Evolutionary conservation across 2,113 vertebrate genomes (phyloP).

Genomic region (Calidris pugnax): DNA sequence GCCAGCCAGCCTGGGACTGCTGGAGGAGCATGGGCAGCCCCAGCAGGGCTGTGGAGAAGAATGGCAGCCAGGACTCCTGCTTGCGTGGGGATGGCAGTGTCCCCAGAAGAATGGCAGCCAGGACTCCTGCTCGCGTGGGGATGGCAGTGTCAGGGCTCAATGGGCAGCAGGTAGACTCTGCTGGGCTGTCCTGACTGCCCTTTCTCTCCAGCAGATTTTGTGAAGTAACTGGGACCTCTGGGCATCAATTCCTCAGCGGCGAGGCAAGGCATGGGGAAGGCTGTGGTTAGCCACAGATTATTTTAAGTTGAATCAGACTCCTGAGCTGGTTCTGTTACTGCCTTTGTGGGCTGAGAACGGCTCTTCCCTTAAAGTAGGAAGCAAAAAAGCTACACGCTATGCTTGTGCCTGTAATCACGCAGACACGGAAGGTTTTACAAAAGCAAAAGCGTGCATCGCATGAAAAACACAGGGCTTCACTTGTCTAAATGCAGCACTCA

Average conservation of each 20-base stretch:
- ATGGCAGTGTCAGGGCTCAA: too few relatives aligned
- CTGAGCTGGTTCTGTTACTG: background rate
- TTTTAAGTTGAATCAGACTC: background rate
- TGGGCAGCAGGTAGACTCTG: fast-evolving
- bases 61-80: background rate
- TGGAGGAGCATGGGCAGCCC: fast-evolving
- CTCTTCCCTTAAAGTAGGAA: background rate
- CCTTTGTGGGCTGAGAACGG: background rate
- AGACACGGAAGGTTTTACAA: background rate
- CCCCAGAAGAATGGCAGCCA: background rate
- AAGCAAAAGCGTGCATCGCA: background rate
- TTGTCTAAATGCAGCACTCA: background rate
- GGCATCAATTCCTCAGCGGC: background rate
- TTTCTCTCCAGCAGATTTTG: background rate
- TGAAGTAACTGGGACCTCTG: background rate
- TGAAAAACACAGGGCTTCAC: background rate
- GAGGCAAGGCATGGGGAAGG: background rate
- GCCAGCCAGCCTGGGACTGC: background rate
- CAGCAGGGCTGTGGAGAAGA: fast-evolving
- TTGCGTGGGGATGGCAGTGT: fast-evolving
- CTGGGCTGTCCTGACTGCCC: background rate
- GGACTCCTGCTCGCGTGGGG: fast-evolving
- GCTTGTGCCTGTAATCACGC: background rate
- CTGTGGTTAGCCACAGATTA: background rate
- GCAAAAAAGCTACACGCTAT: background rate